Evolutionary conservation across 2,888 invertebrate species (phyloP), one percentile per base, ranked within the genome.

Genomic region (Tetropium fuscum): DNA sequence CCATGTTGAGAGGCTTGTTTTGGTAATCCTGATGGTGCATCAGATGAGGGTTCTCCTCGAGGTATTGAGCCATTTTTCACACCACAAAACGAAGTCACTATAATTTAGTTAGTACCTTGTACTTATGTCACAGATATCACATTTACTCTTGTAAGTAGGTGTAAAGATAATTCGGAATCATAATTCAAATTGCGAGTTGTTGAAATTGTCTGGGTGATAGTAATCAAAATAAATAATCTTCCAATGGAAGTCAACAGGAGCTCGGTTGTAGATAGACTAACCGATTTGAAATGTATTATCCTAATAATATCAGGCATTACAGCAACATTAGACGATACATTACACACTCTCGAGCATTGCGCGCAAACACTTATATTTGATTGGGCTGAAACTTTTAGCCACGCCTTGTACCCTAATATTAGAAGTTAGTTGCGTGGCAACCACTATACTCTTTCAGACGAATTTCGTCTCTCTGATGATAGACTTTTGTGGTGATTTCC

Each of bases 221-320:
- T 30, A 22, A 44, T 27, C 16, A 25, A 15, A 11, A 18, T 34
- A 41, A 57, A 44, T 57, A 51, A 22, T 27, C 11, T 27, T 15
- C 27, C 44, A 44, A 27, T 27, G 38, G 63, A 68, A 70, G 70
- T 72, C 63, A 70, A 62, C 72, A 64, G 63, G 69, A 68, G 69
- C 74, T 74, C 69, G 72, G 79, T 76, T 77, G 79, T 78, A 75
- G 78, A 80, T 76, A 72, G 75, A 81, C 81, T 81, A 80, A 81
- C 74, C 81, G 80, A 80, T 82, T 81, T 78, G 78, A 80, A 81
- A 81, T 79, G 80, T 80, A 81, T 81, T 81, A 81, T 80, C 78
- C 76, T 79, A 78, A 81, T 82, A 82, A 82, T 81, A 80, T 81
- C 79, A 73, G 77, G 77, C 80, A 82, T 82, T 82, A 82, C 82